Evolutionary conservation across 2,888 invertebrate species (phyloP).

Genomic region (Incurvaria masculella): DNA sequence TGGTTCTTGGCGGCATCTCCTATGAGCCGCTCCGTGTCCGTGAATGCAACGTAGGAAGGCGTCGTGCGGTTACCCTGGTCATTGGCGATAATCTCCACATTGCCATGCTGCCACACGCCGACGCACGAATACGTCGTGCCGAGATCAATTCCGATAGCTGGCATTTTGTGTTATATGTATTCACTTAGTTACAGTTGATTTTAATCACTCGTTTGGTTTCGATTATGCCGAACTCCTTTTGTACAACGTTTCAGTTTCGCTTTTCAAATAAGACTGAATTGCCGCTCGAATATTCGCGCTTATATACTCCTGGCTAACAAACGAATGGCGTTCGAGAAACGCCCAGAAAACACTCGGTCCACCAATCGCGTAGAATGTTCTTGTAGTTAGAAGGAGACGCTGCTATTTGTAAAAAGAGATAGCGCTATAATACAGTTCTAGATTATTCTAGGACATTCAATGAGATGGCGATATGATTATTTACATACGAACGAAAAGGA

Average conservation of each 20-base stretch:
- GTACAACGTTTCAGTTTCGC: conserved; percentile 10
- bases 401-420: no score
- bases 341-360: no score
- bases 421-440: no score
- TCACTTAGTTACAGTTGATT: no score
- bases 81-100: conserved; percentile 73
- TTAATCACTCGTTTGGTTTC: no score
- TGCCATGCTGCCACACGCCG: conserved; percentile 67
- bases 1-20: conserved; percentile 68
- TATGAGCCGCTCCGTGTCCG: conserved; percentile 73
- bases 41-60: conserved; percentile 75
- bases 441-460: no score
- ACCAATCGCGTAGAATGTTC: no score
- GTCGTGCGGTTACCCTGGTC: conserved; percentile 80
- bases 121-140: conserved; percentile 83
- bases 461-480: no score
- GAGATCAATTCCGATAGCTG: conserved; percentile 57
- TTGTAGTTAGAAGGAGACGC: no score
- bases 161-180: conserved; percentile 11
- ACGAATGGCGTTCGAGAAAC: no score
- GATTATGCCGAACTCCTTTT: conserved; percentile 2
- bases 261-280: conserved; percentile 14
- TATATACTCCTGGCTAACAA: conserved; percentile 18
- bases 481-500: no score
- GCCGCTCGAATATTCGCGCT: conserved; percentile 6